Base-by-base conservation (phyloP, 2,797 vertebrate genomes). In the Acanthurus lineatus region DNA sequence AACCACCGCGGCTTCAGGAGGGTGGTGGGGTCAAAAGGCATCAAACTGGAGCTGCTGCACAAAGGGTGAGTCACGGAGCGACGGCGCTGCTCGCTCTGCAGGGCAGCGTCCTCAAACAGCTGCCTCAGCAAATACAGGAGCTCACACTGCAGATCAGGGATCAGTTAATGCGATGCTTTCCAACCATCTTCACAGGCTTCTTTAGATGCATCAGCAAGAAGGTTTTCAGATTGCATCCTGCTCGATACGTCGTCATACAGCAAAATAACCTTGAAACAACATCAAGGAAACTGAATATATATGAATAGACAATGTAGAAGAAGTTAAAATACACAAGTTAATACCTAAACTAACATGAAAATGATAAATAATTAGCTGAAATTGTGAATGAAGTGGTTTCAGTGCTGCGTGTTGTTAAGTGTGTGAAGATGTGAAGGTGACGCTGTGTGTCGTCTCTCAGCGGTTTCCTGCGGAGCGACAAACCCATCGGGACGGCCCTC, bases 31-130 rank as follows among this genome's bases (percentile, higher is more conserved):
- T 95, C 96, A 64, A 99, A 98, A 94, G 97, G 98, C 77, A 94
- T 99, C 70, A 99, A 99, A 81, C 97, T 99, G 67, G 98, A 99
- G 90, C 93, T 99, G 86, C 96, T 97, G 88, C 97, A 99, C 92
- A 99, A 98, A 95, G 98, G 98, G 98, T 99, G 91, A 96, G 96
- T 82, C 66, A 4, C 65, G 0, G 22, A 22, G 48, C 15, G 19
- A 59, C 28, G 0, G n/a, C 16, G 40, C 19, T 44, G 52, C 42
- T 45, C 15, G 0, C 35, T 2, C 62, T 6, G 57, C 74, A 58
- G 60, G 14, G 9, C 5, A 1, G 3, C 58, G 9, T n/a, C 73
- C 16, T 5, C 38, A 12, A 35, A 10, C 5, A 12, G 22, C 61
- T 28, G 5, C 20, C 28, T 40, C 4, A 45, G 3, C 40, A 14